Conservation (phyloP, 1,140 invertebrate species). For the Parasteatoda tepidariorum region DNA sequence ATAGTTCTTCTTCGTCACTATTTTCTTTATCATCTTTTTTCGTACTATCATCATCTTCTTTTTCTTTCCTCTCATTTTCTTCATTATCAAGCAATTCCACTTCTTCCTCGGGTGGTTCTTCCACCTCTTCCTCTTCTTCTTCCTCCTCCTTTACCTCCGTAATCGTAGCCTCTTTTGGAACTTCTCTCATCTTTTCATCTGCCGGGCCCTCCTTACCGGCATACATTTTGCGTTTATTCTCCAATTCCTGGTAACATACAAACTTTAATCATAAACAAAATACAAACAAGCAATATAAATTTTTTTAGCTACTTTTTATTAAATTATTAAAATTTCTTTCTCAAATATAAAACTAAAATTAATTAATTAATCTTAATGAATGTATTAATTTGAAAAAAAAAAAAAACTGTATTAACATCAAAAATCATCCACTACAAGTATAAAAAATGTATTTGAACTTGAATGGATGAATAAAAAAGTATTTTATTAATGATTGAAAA, state of each 20-base stretch:
- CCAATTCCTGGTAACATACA: conserved; percentile 21
- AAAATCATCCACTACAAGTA: too few species aligned
- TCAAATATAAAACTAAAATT: too few species aligned
- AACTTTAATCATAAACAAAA: conserved; percentile 28
- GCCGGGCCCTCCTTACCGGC: background rate
- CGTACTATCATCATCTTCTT: background rate
- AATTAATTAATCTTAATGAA: too few species aligned
- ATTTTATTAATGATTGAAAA: too few species aligned
- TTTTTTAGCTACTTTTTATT: too few species aligned
- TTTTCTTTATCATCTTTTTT: conserved; percentile 26
- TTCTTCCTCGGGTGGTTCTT: conserved; percentile 31
- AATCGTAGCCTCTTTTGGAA: conserved; percentile 23
- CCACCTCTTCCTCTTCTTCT: conserved; percentile 31
- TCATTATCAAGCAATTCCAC: background rate
- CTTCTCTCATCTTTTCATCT: conserved; percentile 10
- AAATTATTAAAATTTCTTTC: too few species aligned
- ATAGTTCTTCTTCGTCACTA: conserved; percentile 26
- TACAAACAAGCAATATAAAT: background rate
- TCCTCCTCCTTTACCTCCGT: conserved; percentile 35
- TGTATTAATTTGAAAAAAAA: too few species aligned
- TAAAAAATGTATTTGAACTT: too few species aligned
- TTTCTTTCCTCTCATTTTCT: background rate
- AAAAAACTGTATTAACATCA: too few species aligned
- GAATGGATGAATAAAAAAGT: too few species aligned
- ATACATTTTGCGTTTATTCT: conserved; percentile 17